Percentiles rank a stretch among this genome's conserved stretches.
These are phyloP conservation scores for Chaetops frenatus DNA, from an alignment of 2,113 vertebrate genomes.

Conservation along the genomic window DNA sequence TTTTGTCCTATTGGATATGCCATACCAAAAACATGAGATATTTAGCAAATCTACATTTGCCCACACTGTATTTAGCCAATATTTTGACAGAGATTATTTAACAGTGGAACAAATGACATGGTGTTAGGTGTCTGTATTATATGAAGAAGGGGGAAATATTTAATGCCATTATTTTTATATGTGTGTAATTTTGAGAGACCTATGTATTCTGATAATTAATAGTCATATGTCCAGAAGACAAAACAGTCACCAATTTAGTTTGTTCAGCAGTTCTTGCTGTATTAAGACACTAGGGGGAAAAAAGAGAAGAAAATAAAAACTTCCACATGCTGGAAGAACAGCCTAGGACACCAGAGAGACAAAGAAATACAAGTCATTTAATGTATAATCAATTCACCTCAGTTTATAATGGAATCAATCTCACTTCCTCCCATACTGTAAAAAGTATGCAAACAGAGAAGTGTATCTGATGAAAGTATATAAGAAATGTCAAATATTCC, in stretches of 20 bases:
- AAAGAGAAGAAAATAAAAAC: not conserved
- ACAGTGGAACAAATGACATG: not conserved
- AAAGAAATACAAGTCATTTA: not conserved
- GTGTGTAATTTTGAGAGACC: conserved; percentile 24
- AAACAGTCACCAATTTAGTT: not conserved
- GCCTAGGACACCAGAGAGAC: conserved; percentile 19
- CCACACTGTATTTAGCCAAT: not conserved
- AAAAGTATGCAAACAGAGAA: not conserved
- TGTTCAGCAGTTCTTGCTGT: not conserved
- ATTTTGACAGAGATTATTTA: not conserved
- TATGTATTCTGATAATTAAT: conserved; percentile 29
- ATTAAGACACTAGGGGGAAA: not conserved
- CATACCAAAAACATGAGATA: not conserved
- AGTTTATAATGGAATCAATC: not conserved
- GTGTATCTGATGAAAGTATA: not conserved
- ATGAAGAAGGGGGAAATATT: not conserved
- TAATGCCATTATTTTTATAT: not conserved
- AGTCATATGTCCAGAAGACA: not conserved
- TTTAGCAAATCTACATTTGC: not conserved
- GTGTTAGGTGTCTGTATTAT: not conserved
- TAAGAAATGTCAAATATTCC: not conserved
- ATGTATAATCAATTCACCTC: not conserved
- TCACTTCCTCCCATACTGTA: not conserved
- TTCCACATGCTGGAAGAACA: not conserved
- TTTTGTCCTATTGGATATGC: not conserved